phyloP scores from a whole-genome alignment of 2,888 invertebrate species.

The Arge pagana region DNA sequence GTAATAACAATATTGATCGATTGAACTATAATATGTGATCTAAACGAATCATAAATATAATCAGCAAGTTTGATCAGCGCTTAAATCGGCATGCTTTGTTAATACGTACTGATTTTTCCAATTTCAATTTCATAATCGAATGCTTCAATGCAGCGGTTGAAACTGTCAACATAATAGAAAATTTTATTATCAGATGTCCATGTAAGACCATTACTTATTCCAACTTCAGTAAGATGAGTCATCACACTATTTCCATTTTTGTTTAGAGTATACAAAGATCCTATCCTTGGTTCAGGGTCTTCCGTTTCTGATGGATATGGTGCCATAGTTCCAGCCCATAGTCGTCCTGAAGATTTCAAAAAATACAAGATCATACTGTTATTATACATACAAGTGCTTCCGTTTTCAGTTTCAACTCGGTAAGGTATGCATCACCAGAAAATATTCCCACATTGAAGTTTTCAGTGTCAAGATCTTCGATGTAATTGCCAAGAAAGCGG shows the following conservation, averaged over 20 bases:
- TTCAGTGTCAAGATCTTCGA: constrained; percentile 81
- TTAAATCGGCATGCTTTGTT: no score
- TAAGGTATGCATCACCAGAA: constrained; percentile 78
- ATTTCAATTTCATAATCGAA: constrained; percentile 13
- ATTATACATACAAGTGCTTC: constrained; percentile 76
- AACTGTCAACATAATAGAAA: constrained; percentile 12
- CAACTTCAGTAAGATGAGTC: constrained; percentile 7
- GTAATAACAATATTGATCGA: constrained; percentile 1
- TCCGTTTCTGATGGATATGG: neutral
- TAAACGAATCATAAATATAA: no score
- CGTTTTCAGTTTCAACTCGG: constrained; percentile 76
- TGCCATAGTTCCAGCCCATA: constrained; percentile 16
- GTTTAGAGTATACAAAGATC: constrained; percentile 3
- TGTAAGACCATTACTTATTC: constrained; percentile 14
- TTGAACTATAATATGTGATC: no score
- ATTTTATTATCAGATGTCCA: constrained; percentile 16
- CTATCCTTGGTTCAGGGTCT: neutral
- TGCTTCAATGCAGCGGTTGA: constrained; percentile 6
- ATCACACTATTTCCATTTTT: neutral
- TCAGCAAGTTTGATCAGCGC: no score
- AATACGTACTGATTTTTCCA: constrained; percentile 4
- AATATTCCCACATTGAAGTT: constrained; percentile 84
- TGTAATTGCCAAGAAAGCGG: constrained; percentile 79
- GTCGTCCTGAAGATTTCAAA: constrained; percentile 10
- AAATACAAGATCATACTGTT: no score